These are phyloP conservation scores for Neuroterus valhalla DNA, from an alignment of 1,140 invertebrate genomes.

Conservation along the genomic window DNA sequence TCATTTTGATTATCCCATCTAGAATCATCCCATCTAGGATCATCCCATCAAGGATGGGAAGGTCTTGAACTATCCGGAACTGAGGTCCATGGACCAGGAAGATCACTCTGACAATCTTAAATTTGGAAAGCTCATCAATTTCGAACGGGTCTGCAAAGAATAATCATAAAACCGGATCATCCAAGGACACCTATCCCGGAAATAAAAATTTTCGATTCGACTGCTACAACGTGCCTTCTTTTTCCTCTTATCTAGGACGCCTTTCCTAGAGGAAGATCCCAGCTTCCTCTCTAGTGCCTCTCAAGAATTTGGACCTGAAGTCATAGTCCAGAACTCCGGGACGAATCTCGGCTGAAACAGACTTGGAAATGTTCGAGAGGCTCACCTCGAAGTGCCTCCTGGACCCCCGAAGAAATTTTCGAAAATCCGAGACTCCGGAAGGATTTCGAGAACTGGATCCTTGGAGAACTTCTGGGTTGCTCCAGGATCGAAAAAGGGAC, in stretches of 20 bases:
- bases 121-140: too few species aligned
- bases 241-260: background rate
- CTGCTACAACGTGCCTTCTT: constrained; percentile 25
- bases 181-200: background rate
- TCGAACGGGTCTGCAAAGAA: too few species aligned
- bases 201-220: constrained; percentile 6
- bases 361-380: background rate
- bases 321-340: too few species aligned
- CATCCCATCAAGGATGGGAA: too few species aligned
- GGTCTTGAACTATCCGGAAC: too few species aligned
- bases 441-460: background rate
- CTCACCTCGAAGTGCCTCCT: background rate
- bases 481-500: background rate
- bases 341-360: background rate
- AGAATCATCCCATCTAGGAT: too few species aligned
- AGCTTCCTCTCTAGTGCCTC: constrained; percentile 2
- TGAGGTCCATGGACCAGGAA: too few species aligned
- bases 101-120: too few species aligned
- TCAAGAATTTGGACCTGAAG: background rate
- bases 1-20: too few species aligned
- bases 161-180: too few species aligned
- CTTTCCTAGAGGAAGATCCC: constrained; percentile 2
- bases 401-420: background rate
- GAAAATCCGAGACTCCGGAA: background rate
- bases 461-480: background rate